Conservation (phyloP, 1,140 invertebrate genomes). For the Campoletis sonorensis region DNA sequence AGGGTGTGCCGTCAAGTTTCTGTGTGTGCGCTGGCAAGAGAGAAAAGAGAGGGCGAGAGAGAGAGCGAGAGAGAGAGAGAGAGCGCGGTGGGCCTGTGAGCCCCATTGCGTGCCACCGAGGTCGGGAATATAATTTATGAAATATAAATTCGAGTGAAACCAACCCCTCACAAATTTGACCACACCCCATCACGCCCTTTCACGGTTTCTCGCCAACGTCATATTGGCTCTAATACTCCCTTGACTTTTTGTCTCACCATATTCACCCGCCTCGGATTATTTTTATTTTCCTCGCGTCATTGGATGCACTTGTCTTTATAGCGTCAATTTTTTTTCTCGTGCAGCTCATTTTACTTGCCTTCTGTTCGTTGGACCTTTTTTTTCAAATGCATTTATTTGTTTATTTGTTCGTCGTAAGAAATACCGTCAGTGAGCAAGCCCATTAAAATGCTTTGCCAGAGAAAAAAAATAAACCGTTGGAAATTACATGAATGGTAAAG, state of each 20-base stretch:
- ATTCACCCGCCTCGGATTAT: conserved; percentile 26
- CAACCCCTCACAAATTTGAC: conserved; percentile 69
- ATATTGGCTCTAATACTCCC: conserved; percentile 37
- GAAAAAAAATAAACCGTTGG: conserved; percentile 49
- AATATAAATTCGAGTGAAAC: conserved; percentile 66
- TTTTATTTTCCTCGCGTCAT: conserved; percentile 50
- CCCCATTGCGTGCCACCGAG: conserved; percentile 30
- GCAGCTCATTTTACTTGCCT: neutral
- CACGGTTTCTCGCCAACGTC: conserved; percentile 42
- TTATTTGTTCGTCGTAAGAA: conserved; percentile 52
- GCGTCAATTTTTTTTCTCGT: conserved; percentile 26
- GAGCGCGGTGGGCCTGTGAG: neutral
- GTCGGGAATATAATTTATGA: conserved; percentile 65
- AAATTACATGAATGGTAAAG: conserved; percentile 49
- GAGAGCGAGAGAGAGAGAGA: conserved; percentile 47
- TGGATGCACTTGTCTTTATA: conserved; percentile 46
- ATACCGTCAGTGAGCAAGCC: conserved; percentile 52
- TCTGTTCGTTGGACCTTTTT: conserved; percentile 44
- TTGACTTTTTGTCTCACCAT: conserved; percentile 36
- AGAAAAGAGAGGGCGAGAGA: conserved; percentile 8
- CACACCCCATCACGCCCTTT: conserved; percentile 67
- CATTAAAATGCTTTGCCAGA: conserved; percentile 56
- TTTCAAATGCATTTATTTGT: conserved; percentile 42
- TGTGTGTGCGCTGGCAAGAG: neutral
- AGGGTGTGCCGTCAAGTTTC: conserved; percentile 23